These are phyloP conservation scores for Amblyornis subalaris DNA, from an alignment of 2,113 vertebrate species.

Conservation along the genomic window DNA sequence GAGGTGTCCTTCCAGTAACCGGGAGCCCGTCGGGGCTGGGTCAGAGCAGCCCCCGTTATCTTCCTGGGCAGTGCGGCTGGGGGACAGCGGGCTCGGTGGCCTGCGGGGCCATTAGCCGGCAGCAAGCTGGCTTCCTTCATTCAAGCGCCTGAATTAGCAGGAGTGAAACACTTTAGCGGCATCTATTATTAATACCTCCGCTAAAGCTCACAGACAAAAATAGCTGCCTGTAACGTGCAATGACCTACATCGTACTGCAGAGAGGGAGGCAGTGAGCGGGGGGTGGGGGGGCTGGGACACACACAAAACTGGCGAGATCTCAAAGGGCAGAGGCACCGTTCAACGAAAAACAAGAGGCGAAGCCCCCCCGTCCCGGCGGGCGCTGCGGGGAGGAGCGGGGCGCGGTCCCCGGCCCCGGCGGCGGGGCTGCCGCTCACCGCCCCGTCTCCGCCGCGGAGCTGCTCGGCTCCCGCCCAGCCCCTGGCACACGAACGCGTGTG, in stretches of 20 bases:
- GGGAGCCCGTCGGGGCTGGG: background rate
- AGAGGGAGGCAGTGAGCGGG: background rate
- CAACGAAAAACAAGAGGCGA: background rate
- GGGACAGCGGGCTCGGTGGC: background rate
- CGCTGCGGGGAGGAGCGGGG: background rate
- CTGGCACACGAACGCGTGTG: background rate
- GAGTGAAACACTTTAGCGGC: constrained; percentile 66
- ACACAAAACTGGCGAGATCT: background rate
- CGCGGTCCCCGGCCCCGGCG: background rate
- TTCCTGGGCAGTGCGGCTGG: background rate
- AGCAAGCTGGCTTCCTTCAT: background rate
- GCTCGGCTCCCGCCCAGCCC: background rate
- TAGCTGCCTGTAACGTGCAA: constrained; percentile 69
- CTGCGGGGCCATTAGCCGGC: background rate
- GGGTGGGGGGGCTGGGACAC: background rate
- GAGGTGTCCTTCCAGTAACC: background rate
- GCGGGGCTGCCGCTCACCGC: background rate
- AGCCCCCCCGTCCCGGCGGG: background rate
- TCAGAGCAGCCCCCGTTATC: background rate
- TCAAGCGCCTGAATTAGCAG: constrained; percentile 34
- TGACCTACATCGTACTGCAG: constrained; percentile 76
- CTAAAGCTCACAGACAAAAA: constrained; percentile 71
- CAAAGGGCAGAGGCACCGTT: background rate
- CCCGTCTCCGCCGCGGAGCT: background rate
- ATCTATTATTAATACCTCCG: constrained; percentile 79